These are phyloP conservation scores for Epinephelus lanceolatus DNA, from an alignment of 2,113 vertebrate species.

Conservation along the genomic window DNA sequence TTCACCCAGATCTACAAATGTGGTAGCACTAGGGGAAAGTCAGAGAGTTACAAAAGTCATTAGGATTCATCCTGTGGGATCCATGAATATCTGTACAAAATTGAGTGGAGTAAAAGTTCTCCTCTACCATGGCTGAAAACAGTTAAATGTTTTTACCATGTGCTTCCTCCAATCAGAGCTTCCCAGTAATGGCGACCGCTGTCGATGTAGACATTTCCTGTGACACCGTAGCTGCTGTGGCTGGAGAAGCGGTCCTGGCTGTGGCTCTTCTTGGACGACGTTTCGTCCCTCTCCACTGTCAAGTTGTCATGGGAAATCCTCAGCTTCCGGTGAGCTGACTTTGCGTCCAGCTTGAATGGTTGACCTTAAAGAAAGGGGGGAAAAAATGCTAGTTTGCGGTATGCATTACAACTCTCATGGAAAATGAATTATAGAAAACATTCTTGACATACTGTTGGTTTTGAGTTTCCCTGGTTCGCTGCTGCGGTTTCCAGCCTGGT, in stretches of 20 bases:
- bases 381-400: not conserved
- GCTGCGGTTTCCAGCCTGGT: constrained; percentile 96
- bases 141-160: constrained; percentile 87
- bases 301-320: constrained; percentile 97
- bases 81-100: not conserved
- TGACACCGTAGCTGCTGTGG: constrained; percentile 95
- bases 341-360: constrained; percentile 97
- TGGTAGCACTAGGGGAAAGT: not conserved
- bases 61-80: not conserved
- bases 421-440: not conserved
- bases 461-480: constrained; percentile 96
- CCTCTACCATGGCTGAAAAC: not conserved
- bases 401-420: not conserved
- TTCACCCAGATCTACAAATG: not conserved
- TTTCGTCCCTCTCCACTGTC: constrained; percentile 97
- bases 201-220: constrained; percentile 97
- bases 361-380: constrained; percentile 86
- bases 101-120: not conserved
- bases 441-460: constrained; percentile 93
- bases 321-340: constrained; percentile 95
- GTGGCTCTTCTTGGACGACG: constrained; percentile 96
- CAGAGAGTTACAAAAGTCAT: not conserved
- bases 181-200: constrained; percentile 99
- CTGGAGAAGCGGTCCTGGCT: constrained; percentile 95
- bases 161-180: constrained; percentile 96